Percentiles rank a stretch among this genome's conserved stretches.
phyloP scores from a whole-genome alignment of 1,140 invertebrate species.

The Acromyrmex heyeri region DNA sequence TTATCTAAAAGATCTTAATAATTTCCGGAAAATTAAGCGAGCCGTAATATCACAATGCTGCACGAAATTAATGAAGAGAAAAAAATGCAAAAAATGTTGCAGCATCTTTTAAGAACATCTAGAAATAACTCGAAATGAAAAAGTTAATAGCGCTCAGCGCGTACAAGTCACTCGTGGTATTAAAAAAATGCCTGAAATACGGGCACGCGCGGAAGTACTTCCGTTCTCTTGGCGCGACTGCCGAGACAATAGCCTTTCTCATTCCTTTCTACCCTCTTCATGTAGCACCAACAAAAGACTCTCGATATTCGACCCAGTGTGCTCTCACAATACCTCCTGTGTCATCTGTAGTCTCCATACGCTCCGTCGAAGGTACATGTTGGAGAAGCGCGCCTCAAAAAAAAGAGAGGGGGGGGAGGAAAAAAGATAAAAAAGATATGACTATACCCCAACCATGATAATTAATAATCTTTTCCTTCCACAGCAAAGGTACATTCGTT shows the following conservation, averaged over 20 bases:
- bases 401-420: background rate
- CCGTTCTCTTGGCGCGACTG: slow-evolving; percentile 28
- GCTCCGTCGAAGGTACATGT: slow-evolving; percentile 11
- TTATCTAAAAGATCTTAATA: background rate
- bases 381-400: background rate
- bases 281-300: slow-evolving; percentile 58
- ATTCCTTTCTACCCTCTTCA: slow-evolving; percentile 51
- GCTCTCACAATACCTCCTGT: slow-evolving; percentile 37
- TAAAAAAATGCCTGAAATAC: slow-evolving; percentile 55
- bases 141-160: slow-evolving; percentile 39
- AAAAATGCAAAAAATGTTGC: background rate
- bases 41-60: background rate
- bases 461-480: slow-evolving; percentile 43
- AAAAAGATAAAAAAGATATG: slow-evolving; percentile 22
- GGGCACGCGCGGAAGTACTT: slow-evolving; percentile 44
- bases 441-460: slow-evolving; percentile 22
- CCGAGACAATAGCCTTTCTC: slow-evolving; percentile 55
- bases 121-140: slow-evolving; percentile 25
- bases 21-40: background rate
- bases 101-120: background rate
- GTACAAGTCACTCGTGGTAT: slow-evolving; percentile 50
- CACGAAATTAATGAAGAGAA: background rate
- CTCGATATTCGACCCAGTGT: slow-evolving; percentile 52
- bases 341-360: slow-evolving; percentile 42
- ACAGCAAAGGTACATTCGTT: background rate